A percentile compares a stretch with the other conserved stretches of the same genome.
Evolutionary conservation across 2,113 vertebrate species (phyloP).

Genomic region (Galbula dea): DNA sequence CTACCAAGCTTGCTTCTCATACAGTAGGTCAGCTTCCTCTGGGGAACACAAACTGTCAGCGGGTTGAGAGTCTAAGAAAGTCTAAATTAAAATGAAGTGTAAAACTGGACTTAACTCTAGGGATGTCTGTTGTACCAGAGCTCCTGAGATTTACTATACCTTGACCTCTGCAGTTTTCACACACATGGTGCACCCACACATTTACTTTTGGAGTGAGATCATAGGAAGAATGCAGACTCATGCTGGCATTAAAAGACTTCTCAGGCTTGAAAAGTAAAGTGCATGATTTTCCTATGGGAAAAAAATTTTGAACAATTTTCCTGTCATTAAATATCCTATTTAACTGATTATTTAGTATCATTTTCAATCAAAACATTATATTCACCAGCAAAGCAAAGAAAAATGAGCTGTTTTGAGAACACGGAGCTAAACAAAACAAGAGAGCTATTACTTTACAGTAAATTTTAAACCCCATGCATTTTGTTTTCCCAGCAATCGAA

Average conservation of each 20-base stretch:
- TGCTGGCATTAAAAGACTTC: neutral
- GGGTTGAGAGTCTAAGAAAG: neutral
- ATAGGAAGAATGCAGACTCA: neutral
- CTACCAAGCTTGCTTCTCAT: neutral
- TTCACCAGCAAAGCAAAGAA: constrained; percentile 21
- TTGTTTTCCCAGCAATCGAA: constrained; percentile 52
- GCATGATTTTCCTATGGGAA: constrained; percentile 58
- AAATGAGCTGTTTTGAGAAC: constrained; percentile 57
- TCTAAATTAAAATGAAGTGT: neutral
- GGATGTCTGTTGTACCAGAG: neutral
- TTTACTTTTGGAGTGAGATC: neutral
- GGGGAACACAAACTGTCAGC: neutral
- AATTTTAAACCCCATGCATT: constrained; percentile 15
- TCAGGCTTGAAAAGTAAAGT: neutral
- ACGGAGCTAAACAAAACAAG: constrained; percentile 56
- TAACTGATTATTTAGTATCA: constrained; percentile 57
- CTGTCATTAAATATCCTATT: constrained; percentile 39
- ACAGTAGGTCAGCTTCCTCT: neutral
- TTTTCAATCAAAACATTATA: constrained; percentile 59
- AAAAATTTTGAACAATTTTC: constrained; percentile 37
- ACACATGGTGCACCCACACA: neutral
- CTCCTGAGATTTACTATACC: neutral
- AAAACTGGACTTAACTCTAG: neutral
- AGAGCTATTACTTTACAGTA: neutral
- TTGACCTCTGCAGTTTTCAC: neutral